Evolutionary conservation across 2,888 invertebrate species (phyloP), one percentile per base, ranked within the genome.

Genomic region (Tuberolachnus salignus): DNA sequence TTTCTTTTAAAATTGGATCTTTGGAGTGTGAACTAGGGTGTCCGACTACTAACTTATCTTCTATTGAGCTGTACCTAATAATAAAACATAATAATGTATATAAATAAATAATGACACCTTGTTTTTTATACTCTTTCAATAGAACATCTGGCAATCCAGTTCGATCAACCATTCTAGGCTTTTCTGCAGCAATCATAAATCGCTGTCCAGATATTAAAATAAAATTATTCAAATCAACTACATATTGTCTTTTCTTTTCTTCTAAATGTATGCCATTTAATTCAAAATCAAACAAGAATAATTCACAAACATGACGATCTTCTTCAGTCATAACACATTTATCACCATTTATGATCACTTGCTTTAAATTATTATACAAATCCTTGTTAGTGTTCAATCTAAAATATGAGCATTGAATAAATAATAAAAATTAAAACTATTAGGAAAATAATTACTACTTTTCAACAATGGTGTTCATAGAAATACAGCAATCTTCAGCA

Each of bases 251-350:
- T 61, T 92, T 89, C 0, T 87, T 86, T 81, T 94, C 92, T 11
- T 91, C 89, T 80, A 99, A 87, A 85, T 99, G 98, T 81, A 99
- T 98, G 3, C 98, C 99, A 85, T 95, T 94, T 85, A 97, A 97
- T 85, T 99, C 97, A 86, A 99, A 99, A 86, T 99, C 98, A 85
- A 96, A 95, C 9, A 98, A 87, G 85, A 99, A 98, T 64, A 99
- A 87, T 83, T 92, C 89, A 0, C 94, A 92, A 0, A 98, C 93
- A 84, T 97, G 93, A 80, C 91, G 87, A 85, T 99, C 98, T 0
- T 94, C 91, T 0, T 90, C 89, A 11, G 88, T 90, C 11, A 90
- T 91, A 51, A 88, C 86, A 46, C 88, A 81, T 57, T 88, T 86
- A 83, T 97, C 97, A 1, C 92, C 93, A 4, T 88, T 86, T 80